Evolutionary conservation across 2,888 invertebrate genomes (phyloP).

Genomic region (Aphidoletes aphidimyza): DNA sequence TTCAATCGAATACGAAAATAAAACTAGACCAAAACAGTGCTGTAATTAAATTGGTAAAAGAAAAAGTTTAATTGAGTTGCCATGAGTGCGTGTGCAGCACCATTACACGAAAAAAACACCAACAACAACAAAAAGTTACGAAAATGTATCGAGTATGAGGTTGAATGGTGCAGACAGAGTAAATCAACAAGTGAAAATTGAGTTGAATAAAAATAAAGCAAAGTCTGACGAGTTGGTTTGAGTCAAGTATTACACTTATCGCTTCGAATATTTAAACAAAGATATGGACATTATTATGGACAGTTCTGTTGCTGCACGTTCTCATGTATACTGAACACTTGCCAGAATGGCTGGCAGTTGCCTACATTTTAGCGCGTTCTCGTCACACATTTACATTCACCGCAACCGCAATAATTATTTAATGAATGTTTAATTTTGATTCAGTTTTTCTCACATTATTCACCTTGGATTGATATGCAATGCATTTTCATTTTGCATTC

Average conservation of each 20-base stretch:
- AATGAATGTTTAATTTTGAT: slow-evolving; percentile 32
- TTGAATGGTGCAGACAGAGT: background rate
- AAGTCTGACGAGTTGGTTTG: background rate
- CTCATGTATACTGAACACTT: background rate
- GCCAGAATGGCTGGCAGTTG: background rate
- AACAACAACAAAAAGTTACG: background rate
- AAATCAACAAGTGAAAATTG: slow-evolving; percentile 29
- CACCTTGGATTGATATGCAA: slow-evolving; percentile 42
- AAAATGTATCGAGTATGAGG: background rate
- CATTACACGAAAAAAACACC: background rate
- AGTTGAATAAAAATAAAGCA: background rate
- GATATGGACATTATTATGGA: too few species aligned
- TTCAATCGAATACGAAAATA: background rate
- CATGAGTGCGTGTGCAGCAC: background rate
- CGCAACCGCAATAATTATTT: background rate
- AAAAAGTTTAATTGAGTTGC: slow-evolving; percentile 42
- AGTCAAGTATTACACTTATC: too few species aligned
- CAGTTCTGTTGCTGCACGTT: background rate
- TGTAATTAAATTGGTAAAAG: slow-evolving; percentile 35
- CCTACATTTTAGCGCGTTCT: background rate
- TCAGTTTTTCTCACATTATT: slow-evolving; percentile 18
- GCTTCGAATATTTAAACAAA: too few species aligned
- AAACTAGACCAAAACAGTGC: slow-evolving; percentile 40
- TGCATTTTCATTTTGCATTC: slow-evolving; percentile 21
- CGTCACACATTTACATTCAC: slow-evolving; percentile 39